phyloP scores from a whole-genome alignment of 2,888 invertebrate species.

The Amphipyra berbera region DNA sequence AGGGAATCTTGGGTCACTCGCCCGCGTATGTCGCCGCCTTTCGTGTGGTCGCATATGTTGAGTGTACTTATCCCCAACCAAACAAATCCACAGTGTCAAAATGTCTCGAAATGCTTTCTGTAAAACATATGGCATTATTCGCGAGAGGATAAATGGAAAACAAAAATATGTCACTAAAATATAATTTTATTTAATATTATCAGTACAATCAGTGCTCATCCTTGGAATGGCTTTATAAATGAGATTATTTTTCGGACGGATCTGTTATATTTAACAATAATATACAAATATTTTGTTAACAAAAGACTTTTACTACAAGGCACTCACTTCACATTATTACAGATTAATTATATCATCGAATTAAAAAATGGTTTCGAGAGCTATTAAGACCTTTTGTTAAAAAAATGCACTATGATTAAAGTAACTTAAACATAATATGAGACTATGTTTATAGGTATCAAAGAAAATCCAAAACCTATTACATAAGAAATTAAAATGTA shows the following conservation, averaged over 20 bases:
- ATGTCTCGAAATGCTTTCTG: too few relatives aligned
- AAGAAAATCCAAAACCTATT: conserved; percentile 25
- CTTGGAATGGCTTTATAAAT: conserved; percentile 62
- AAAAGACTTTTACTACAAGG: conserved; percentile 49
- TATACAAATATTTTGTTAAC: conserved; percentile 30
- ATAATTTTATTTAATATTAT: conserved; percentile 65
- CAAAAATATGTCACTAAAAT: conserved; percentile 58
- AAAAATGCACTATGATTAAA: conserved; percentile 21
- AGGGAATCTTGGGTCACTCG: too few relatives aligned
- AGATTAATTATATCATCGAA: conserved; percentile 7
- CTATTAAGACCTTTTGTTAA: conserved; percentile 3
- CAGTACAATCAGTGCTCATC: conserved; percentile 65
- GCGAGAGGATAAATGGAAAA: neutral
- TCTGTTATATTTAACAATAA: conserved; percentile 33
- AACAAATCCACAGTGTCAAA: too few relatives aligned
- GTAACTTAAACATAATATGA: conserved; percentile 33
- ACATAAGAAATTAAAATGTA: conserved; percentile 17
- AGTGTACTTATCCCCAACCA: too few relatives aligned
- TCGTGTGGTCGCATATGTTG: too few relatives aligned
- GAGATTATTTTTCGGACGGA: conserved; percentile 67
- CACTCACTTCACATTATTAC: conserved; percentile 29
- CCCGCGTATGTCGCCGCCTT: too few relatives aligned
- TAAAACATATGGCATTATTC: too few relatives aligned
- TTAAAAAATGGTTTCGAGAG: conserved; percentile 7
- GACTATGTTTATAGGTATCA: conserved; percentile 22